Conservation (phyloP, 2,113 vertebrate genomes). For the Grammomys dolichurus region DNA sequence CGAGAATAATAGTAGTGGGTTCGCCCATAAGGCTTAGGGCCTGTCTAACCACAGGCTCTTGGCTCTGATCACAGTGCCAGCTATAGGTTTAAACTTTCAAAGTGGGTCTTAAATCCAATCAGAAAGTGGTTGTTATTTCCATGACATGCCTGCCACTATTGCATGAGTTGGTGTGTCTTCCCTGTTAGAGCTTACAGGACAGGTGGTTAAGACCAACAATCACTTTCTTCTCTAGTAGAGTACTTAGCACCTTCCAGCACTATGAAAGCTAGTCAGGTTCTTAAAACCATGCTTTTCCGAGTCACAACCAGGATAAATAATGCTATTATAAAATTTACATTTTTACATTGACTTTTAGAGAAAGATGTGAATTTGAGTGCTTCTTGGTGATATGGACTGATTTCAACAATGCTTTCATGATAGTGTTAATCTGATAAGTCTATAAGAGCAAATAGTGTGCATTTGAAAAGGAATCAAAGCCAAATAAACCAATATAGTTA, state of each 20-base stretch:
- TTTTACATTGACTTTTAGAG: conserved; percentile 59
- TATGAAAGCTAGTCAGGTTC: neutral
- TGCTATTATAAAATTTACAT: conserved; percentile 59
- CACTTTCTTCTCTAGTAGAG: neutral
- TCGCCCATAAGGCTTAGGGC: neutral
- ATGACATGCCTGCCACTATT: neutral
- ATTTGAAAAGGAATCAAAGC: conserved; percentile 59
- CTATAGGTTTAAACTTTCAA: neutral
- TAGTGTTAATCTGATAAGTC: neutral
- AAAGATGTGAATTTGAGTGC: conserved; percentile 33
- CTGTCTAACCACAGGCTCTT: neutral
- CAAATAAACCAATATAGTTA: conserved; percentile 31
- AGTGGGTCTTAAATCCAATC: neutral
- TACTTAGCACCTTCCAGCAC: neutral
- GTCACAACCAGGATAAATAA: conserved; percentile 48
- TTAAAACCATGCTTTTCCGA: conserved; percentile 76
- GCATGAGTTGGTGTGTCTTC: neutral
- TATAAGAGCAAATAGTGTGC: conserved; percentile 40
- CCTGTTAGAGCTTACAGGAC: neutral
- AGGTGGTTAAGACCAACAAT: neutral
- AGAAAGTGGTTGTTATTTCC: neutral
- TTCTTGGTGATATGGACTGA: conserved; percentile 35
- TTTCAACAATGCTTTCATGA: conserved; percentile 27
- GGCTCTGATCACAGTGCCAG: neutral
- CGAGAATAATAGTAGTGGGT: neutral